Percentiles rank a stretch among this genome's conserved stretches.
phyloP scores from a whole-genome alignment of 2,113 vertebrate species.

The Heloderma charlesbogerti region DNA sequence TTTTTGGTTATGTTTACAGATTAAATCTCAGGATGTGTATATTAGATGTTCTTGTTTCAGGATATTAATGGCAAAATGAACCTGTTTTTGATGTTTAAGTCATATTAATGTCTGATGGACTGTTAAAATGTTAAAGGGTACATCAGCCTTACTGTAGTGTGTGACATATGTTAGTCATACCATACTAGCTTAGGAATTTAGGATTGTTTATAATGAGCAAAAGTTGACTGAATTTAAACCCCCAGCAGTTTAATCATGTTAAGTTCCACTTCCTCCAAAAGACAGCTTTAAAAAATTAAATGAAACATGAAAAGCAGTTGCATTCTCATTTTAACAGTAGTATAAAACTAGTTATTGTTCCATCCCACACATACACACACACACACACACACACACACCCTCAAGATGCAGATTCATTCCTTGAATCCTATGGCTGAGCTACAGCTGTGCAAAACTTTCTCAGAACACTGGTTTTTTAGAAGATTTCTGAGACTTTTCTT shows the following conservation, averaged over 20 bases:
- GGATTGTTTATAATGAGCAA: constrained; percentile 76
- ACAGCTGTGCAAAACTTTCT: not conserved
- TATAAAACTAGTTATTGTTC: constrained; percentile 45
- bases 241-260: constrained; percentile 66
- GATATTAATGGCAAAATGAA: constrained; percentile 82
- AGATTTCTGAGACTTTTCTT: too few species aligned
- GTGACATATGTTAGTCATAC: constrained; percentile 69
- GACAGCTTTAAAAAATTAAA: constrained; percentile 71
- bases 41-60: constrained; percentile 78
- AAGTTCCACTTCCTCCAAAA: constrained; percentile 73
- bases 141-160: constrained; percentile 68
- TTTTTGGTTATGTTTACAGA: constrained; percentile 82
- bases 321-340: constrained; percentile 67
- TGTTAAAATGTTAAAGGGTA: constrained; percentile 78
- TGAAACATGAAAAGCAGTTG: constrained; percentile 66
- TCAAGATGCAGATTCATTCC: not conserved
- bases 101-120: constrained; percentile 83
- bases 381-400: not conserved
- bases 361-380: constrained; percentile 34
- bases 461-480: not conserved
- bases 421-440: not conserved
- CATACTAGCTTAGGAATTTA: constrained; percentile 73
- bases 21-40: constrained; percentile 85
- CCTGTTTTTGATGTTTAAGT: constrained; percentile 79
- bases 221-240: constrained; percentile 74